Conservation (phyloP, 2,113 vertebrate species). For the Chloroceryle aenea region DNA sequence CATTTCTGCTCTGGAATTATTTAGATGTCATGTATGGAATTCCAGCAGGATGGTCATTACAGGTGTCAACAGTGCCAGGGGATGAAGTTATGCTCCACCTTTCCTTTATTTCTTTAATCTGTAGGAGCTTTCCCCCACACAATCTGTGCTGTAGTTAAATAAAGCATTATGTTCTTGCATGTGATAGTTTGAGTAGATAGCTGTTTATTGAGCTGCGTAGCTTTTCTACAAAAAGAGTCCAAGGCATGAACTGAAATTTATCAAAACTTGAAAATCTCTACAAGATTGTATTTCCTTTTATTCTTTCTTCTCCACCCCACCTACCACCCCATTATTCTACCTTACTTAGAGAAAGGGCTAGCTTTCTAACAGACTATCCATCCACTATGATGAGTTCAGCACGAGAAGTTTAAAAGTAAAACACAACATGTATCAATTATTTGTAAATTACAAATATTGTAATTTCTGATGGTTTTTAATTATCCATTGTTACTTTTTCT, state of each 20-base stretch:
- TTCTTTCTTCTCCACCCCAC: neutral
- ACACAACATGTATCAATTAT: fast-evolving
- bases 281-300: neutral
- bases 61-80: neutral
- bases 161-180: constrained; percentile 3
- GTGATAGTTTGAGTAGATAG: constrained; percentile 18
- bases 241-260: neutral
- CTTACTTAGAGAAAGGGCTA: neutral
- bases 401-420: neutral
- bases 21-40: neutral
- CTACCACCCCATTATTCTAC: neutral
- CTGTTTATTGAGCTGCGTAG: neutral
- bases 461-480: neutral
- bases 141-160: constrained; percentile 51
- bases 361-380: neutral
- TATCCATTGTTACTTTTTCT: neutral
- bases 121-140: constrained; percentile 44
- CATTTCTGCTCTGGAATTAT: neutral
- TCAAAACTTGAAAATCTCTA: neutral
- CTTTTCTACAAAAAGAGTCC: neutral
- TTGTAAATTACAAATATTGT: no score
- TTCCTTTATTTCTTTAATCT: constrained; percentile 34
- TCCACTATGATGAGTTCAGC: neutral
- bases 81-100: neutral
- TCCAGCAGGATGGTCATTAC: neutral